These are phyloP conservation scores for Dasyurus viverrinus DNA, from an alignment of 2,113 vertebrate genomes.

Conservation along the genomic window DNA sequence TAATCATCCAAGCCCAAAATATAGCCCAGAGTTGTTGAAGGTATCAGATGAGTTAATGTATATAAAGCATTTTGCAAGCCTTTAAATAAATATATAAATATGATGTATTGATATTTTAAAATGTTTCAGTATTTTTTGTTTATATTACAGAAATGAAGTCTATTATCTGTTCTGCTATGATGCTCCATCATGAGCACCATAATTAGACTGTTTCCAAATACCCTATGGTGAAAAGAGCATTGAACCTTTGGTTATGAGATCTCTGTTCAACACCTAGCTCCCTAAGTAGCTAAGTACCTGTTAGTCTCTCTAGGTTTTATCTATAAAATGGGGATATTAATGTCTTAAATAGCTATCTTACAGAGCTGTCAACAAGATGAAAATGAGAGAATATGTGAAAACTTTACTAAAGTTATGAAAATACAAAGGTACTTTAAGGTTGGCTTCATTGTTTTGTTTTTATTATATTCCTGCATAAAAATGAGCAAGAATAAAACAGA, in stretches of 20 bases:
- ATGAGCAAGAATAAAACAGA: not conserved
- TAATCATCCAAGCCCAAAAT: too few relatives aligned
- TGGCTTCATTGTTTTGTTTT: not conserved
- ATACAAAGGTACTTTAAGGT: not conserved
- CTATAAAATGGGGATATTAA: not conserved
- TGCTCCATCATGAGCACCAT: too few relatives aligned
- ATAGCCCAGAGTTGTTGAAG: too few relatives aligned
- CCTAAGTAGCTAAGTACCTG: not conserved
- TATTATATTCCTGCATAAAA: not conserved
- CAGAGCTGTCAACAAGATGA: not conserved
- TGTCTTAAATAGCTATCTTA: not conserved
- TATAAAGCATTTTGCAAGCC: too few relatives aligned
- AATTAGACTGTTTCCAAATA: not conserved
- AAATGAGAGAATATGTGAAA: not conserved
- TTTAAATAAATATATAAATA: too few relatives aligned
- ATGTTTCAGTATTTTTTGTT: not conserved
- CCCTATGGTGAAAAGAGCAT: not conserved
- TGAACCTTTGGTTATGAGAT: not conserved
- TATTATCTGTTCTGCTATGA: not conserved
- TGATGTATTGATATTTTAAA: too few relatives aligned
- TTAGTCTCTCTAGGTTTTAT: not conserved
- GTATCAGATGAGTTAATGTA: too few relatives aligned
- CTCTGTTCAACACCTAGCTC: not conserved
- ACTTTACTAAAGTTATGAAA: not conserved
- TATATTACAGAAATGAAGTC: not conserved